Evolutionary conservation across 2,113 vertebrate genomes (phyloP), one percentile per base, ranked within the genome.

Genomic region (western clawed frog (Xenopus tropicalis)): DNA sequence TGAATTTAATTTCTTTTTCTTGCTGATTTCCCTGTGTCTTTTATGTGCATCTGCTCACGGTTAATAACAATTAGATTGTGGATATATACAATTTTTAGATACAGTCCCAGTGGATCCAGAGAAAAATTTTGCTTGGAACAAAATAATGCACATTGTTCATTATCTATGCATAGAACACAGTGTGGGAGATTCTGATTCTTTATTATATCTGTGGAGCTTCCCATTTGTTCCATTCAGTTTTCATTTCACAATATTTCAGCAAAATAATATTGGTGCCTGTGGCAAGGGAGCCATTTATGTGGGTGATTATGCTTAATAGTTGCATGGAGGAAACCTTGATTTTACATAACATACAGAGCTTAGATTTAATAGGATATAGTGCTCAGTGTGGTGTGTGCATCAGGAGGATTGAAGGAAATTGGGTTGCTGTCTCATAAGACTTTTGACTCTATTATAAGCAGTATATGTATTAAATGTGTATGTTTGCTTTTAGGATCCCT

Each of bases 101-200:
- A 1, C 52, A 17, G 19, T 54, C 52, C 52, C 52, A 9, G 17
- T 54, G 52, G 52, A 54, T 54, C 16, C 52, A 54, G 17, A 10
- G 16, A 54, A n/a, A 4, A 54, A 17, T 54, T 17, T n/a, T n/a
- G 16, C 17, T 10, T 54, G 16, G 3, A 54, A 54, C 19, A 54
- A 54, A 70, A 61, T 43, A 24, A 20, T 42, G 29, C 17, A 24
- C 68, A 58, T 59, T 48, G 69, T 61, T 43, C 69, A 70, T 70
- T 61, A 70, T 70, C 61, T 61, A 70, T 70, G 46, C 68, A 29
- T 58, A 6, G 14, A 43, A 58, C 54, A 10, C 56, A 61, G 17
- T 14, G 46, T 56, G 42, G 42, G 56, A 61, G 25, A 37, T 44
- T 61, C 61, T 44, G 24, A 24, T 44, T 42, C 22, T 20, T 54